Conservation (phyloP, 2,113 vertebrate genomes). For the Dendropsophus ebraccatus region DNA sequence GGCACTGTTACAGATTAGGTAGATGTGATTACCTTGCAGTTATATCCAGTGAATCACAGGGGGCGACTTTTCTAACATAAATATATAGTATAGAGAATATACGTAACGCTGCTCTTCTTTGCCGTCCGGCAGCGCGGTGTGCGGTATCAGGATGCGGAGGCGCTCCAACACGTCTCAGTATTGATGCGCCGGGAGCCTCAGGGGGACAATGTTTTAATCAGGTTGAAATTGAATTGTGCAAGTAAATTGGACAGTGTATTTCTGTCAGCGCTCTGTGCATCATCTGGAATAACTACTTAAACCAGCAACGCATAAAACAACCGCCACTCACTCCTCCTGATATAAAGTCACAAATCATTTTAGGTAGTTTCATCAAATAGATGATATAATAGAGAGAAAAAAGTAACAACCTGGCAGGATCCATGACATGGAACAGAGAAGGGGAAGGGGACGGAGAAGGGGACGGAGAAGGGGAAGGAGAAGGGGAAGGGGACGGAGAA, state of each 20-base stretch:
- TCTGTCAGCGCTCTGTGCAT: slow-evolving; percentile 18
- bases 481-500: too few relatives aligned
- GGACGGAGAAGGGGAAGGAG: too few relatives aligned
- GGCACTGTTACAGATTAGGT: too few relatives aligned
- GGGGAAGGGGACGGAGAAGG: too few relatives aligned
- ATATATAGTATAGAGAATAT: not conserved
- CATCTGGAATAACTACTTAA: slow-evolving; percentile 11
- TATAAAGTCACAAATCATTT: not conserved
- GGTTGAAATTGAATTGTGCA: slow-evolving; percentile 45
- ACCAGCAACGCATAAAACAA: not conserved
- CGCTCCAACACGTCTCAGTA: not conserved
- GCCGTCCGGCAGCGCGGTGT: not conserved
- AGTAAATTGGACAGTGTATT: slow-evolving; percentile 30
- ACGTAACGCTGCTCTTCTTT: not conserved
- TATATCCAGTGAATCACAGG: too few relatives aligned
- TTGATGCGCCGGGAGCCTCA: not conserved
- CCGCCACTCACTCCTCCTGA: not conserved
- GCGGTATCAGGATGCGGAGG: not conserved
- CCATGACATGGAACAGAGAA: too few relatives aligned
- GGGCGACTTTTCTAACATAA: too few relatives aligned
- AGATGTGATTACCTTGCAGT: too few relatives aligned
- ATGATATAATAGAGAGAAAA: not conserved
- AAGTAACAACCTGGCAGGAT: too few relatives aligned
- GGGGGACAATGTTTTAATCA: slow-evolving; percentile 39
- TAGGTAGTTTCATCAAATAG: not conserved